Evolutionary conservation across 2,113 vertebrate genomes (phyloP).

Genomic region (Melanerpes formicivorus): DNA sequence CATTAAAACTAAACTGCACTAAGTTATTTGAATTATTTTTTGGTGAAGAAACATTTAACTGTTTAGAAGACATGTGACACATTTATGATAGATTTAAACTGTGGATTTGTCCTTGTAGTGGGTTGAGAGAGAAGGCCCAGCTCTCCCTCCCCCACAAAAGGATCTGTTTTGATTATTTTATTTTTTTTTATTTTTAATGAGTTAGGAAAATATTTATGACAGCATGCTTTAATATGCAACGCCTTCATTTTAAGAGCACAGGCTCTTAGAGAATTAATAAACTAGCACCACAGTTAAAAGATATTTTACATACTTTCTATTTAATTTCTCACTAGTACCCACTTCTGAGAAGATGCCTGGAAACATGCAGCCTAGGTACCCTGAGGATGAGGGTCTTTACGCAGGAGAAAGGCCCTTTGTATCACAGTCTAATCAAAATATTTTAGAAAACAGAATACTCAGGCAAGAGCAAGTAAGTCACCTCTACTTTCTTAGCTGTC

Average conservation of each 20-base stretch:
- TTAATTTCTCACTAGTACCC: constrained; percentile 77
- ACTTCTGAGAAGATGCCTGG: constrained; percentile 85
- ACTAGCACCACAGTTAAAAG: background rate
- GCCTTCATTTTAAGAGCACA: background rate
- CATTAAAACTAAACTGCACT: background rate
- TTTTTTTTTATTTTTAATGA: background rate
- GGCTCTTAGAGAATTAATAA: background rate
- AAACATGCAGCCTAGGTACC: constrained; percentile 88
- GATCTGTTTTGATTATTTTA: background rate
- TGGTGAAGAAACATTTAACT: background rate
- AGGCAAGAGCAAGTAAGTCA: constrained; percentile 82
- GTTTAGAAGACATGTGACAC: background rate
- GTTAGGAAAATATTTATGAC: background rate
- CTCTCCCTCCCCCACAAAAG: background rate
- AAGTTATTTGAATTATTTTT: background rate
- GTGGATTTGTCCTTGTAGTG: background rate
- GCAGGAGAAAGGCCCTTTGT: constrained; percentile 86
- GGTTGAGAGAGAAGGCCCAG: too few species aligned
- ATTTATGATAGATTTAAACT: background rate
- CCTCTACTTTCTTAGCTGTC: background rate
- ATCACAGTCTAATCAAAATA: constrained; percentile 83
- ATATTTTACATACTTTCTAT: background rate
- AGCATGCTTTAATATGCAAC: background rate
- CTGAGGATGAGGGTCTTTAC: constrained; percentile 96
- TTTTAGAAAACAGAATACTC: constrained; percentile 91